Conservation (phyloP, 53 echinoderm and acorn worm species). For the Crossaster papposus region DNA sequence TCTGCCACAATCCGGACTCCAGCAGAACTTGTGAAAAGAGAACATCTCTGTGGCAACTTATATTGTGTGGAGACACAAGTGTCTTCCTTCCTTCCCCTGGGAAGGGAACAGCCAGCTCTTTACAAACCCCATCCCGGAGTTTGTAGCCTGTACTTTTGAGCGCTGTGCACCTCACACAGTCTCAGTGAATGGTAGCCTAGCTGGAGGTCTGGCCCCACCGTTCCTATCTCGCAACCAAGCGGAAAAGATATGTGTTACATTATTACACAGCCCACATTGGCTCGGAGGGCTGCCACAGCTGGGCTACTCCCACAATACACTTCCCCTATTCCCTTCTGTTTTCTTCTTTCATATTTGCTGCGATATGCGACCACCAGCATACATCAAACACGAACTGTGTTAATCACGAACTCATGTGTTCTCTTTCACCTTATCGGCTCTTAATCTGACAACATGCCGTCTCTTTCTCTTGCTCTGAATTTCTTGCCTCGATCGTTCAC, state of each 20-base stretch:
- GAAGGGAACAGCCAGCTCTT: conserved; percentile 17
- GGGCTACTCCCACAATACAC: conserved; percentile 38
- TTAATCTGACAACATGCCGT: conserved; percentile 39
- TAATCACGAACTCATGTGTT: conserved; percentile 33
- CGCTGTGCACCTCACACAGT: conserved; percentile 17
- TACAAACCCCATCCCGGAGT: not conserved
- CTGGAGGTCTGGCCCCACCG: conserved; percentile 28
- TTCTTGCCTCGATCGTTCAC: not conserved
- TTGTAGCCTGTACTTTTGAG: conserved; percentile 33
- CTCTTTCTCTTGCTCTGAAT: not conserved
- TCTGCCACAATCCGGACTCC: not conserved
- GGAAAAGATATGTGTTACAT: conserved; percentile 56
- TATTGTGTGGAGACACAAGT: not conserved
- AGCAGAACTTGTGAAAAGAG: not conserved
- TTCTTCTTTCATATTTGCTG: not conserved
- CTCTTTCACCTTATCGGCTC: conserved; percentile 4
- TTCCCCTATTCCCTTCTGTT: not conserved
- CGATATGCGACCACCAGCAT: conserved; percentile 39
- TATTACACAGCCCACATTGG: conserved; percentile 35
- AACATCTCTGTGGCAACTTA: not conserved
- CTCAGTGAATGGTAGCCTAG: conserved; percentile 22
- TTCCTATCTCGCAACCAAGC: conserved; percentile 27
- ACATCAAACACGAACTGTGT: conserved; percentile 54
- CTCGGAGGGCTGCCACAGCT: conserved; percentile 4
- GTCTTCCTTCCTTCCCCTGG: not conserved